Evolutionary conservation across 2,113 vertebrate genomes (phyloP).

Genomic region (Zosterops hypoxanthus): DNA sequence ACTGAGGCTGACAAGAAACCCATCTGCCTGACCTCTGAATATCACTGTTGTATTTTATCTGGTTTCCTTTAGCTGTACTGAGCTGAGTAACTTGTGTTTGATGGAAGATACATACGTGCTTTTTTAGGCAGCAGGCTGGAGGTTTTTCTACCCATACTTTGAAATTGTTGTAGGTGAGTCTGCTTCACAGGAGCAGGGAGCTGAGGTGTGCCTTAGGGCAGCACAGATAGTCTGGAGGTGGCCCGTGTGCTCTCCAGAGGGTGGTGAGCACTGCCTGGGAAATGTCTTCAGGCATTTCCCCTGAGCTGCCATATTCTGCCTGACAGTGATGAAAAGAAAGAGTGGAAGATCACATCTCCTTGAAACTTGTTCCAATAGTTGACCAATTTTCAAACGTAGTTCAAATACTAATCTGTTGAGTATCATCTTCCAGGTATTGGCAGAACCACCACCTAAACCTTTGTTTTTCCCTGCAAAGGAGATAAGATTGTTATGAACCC

Average conservation of each 20-base stretch:
- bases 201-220: background rate
- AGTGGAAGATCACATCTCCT: fast-evolving
- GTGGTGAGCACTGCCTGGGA: background rate
- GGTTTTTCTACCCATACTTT: background rate
- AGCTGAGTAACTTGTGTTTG: background rate
- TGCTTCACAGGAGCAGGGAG: background rate
- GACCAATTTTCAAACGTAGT: background rate
- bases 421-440: background rate
- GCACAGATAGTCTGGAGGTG: background rate
- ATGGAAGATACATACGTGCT: fast-evolving
- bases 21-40: background rate
- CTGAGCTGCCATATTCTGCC: background rate
- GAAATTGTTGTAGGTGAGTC: background rate
- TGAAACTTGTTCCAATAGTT: background rate
- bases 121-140: background rate
- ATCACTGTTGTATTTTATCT: background rate
- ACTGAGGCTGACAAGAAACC: background rate
- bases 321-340: background rate
- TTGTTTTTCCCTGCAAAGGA: background rate
- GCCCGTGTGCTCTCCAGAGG: background rate
- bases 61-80: background rate
- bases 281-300: background rate
- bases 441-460: background rate
- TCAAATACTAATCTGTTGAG: background rate
- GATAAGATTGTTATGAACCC: background rate